These are phyloP conservation scores for Tineola bisselliella DNA, from an alignment of 2,888 invertebrate species.

Conservation along the genomic window DNA sequence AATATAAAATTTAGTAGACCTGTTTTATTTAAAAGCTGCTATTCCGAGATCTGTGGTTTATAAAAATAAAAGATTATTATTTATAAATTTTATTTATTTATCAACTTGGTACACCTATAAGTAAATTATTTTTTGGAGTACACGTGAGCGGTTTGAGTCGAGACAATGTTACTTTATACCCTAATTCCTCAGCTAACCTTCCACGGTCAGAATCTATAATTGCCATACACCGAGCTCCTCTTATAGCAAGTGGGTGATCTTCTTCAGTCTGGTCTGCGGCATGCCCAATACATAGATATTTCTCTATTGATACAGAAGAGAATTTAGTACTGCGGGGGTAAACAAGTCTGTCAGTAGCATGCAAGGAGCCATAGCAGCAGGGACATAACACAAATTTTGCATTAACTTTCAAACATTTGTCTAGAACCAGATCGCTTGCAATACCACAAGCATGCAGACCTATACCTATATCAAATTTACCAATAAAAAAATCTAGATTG, in stretches of 20 bases:
- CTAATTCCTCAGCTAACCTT: slow-evolving; percentile 76
- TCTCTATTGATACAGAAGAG: slow-evolving; percentile 54
- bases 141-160: slow-evolving; percentile 83
- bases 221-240: slow-evolving; percentile 88
- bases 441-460: slow-evolving; percentile 95
- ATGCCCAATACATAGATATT: slow-evolving; percentile 86
- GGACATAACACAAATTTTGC: slow-evolving; percentile 92
- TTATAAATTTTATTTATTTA: not conserved
- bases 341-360: slow-evolving; percentile 78
- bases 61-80: too few species aligned
- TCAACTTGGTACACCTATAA: slow-evolving; percentile 69
- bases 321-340: slow-evolving; percentile 84
- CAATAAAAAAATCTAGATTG: slow-evolving; percentile 89
- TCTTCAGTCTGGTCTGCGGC: slow-evolving; percentile 92
- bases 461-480: slow-evolving; percentile 85
- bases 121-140: slow-evolving; percentile 91
- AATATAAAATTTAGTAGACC: too few species aligned
- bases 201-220: slow-evolving; percentile 88
- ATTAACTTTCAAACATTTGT: slow-evolving; percentile 77
- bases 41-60: too few species aligned
- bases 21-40: too few species aligned
- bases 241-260: slow-evolving; percentile 73
- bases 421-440: slow-evolving; percentile 91
- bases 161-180: slow-evolving; percentile 79
- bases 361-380: slow-evolving; percentile 92